phyloP scores from a whole-genome alignment of 2,797 vertebrate species.

The Cheirogaleus major region DNA sequence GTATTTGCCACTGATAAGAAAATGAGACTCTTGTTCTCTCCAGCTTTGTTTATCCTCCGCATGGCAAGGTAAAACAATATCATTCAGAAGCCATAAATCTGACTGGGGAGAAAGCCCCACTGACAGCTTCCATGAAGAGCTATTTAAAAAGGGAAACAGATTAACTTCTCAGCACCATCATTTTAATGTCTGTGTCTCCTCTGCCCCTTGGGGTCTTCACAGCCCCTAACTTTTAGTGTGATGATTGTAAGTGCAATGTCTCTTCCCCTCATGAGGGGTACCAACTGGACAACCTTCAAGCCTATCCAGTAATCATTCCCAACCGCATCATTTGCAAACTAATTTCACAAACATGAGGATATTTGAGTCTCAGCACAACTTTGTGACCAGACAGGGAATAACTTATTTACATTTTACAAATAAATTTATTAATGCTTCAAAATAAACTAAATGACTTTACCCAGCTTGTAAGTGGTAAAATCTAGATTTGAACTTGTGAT shows the following conservation, averaged over 20 bases:
- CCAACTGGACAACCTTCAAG: background rate
- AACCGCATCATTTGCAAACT: background rate
- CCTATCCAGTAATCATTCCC: background rate
- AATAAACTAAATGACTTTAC: background rate
- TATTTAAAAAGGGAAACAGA: conserved; percentile 72
- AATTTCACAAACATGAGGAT: background rate
- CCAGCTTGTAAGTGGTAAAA: background rate
- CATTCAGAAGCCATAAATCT: conserved; percentile 77
- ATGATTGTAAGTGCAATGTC: background rate
- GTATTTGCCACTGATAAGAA: conserved; percentile 64
- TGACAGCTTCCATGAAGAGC: conserved; percentile 69
- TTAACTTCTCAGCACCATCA: conserved; percentile 54
- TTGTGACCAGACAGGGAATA: background rate
- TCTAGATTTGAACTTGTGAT: background rate
- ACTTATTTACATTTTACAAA: background rate
- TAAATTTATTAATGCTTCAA: background rate
- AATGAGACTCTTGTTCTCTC: conserved; percentile 47
- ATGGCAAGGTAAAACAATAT: conserved; percentile 75
- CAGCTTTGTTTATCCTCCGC: conserved; percentile 73
- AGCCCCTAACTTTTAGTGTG: conserved; percentile 18
- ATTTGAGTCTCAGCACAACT: background rate
- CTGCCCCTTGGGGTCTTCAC: background rate
- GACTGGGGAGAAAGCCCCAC: background rate
- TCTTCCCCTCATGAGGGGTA: background rate
- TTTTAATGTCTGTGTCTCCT: background rate